Base-by-base conservation (phyloP, 2,888 invertebrate species). In the Drosophila hawaiiensis region DNA sequence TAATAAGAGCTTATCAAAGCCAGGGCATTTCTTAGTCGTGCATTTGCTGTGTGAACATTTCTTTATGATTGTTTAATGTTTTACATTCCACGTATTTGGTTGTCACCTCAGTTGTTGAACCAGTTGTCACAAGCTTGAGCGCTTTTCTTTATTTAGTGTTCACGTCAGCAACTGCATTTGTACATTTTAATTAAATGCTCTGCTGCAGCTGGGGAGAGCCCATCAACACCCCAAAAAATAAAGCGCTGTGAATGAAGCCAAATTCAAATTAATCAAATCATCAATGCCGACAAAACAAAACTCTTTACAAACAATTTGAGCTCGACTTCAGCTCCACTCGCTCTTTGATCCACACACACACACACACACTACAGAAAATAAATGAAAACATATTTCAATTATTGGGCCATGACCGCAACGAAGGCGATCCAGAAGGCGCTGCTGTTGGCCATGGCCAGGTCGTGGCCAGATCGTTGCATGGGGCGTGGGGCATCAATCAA, bases 191-290 rank as follows among this genome's bases (percentile, higher is more conserved):
- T 87, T 87, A 89, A 73, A 52, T 33, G 52, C 39, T 16, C n/a
- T 12, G 52, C 41, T 10, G 49, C 22, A 14, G 55, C 50, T 35
- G 62, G 28, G 28, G 25, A 52, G 37, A 73, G 37, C 43, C 47
- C 60, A 73, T 68, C 78, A 78, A 65, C 79, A 73, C 73, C 58
- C 49, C 50, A 33, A 25, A 25, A 54, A 74, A 43, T 47, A 29
- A 61, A 47, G 28, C 31, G 49, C 53, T 65, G 76, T 67, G 58
- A 61, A 63, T 47, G 58, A 76, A 65, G 52, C 71, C 67, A 68
- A 79, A 89, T 73, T 74, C 80, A 67, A 87, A 91, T 87, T 89
- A 91, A 87, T 89, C 87, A 87, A 89, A 87, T 87, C 91, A 87
- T 87, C 70, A 78, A 78, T 78, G 73, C 55, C 72, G 63, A 62